A percentile compares a stretch with the other conserved stretches of the same genome.
Conservation (phyloP, 2,888 invertebrate species). For the Adineta ricciae region DNA sequence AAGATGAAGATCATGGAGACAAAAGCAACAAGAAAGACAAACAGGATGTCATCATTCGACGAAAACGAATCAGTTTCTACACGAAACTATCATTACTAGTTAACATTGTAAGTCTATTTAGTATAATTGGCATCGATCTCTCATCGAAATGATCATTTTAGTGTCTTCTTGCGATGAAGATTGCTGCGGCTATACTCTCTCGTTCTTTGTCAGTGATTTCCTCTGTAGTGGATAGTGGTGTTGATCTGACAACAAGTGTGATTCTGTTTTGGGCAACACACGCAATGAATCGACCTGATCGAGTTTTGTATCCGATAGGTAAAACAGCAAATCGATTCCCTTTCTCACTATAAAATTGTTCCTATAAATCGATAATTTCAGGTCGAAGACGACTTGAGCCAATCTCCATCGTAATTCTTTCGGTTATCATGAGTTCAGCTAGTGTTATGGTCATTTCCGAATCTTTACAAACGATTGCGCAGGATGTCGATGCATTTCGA, state of each 20-base stretch:
- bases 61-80: slow-evolving; percentile 38
- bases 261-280: slow-evolving; percentile 48
- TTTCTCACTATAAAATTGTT: neutral
- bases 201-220: slow-evolving; percentile 53
- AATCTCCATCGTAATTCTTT: slow-evolving; percentile 49
- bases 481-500: neutral
- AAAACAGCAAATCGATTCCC: neutral
- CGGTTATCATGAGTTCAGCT: slow-evolving; percentile 52
- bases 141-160: no score
- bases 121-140: no score
- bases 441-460: slow-evolving; percentile 50
- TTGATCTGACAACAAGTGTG: slow-evolving; percentile 51
- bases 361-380: slow-evolving; percentile 33
- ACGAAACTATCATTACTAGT: slow-evolving; percentile 40
- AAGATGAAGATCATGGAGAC: slow-evolving; percentile 36
- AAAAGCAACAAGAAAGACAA: slow-evolving; percentile 36
- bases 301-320: slow-evolving; percentile 52
- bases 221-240: slow-evolving; percentile 51
- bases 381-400: slow-evolving; percentile 51
- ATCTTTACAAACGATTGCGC: slow-evolving; percentile 44
- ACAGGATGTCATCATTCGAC: slow-evolving; percentile 32
- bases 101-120: slow-evolving; percentile 44
- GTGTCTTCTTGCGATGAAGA: slow-evolving; percentile 48
- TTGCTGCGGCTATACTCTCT: slow-evolving; percentile 49
- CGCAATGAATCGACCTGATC: slow-evolving; percentile 49